These are phyloP conservation scores for Lithosia quadra DNA, from an alignment of 2,888 invertebrate genomes.

Conservation along the genomic window DNA sequence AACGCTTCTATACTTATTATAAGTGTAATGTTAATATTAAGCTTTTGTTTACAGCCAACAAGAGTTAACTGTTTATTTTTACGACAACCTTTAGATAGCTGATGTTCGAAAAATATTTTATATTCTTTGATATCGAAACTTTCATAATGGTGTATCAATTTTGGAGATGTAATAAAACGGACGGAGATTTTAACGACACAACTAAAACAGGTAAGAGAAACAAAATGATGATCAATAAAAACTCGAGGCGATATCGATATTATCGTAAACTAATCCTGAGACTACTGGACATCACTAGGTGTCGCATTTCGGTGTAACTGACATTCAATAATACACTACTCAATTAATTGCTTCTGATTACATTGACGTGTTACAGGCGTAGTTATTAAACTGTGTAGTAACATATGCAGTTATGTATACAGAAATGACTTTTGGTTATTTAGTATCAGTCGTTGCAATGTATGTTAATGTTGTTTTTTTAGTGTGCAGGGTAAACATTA, in stretches of 20 bases:
- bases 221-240: conserved; percentile 52
- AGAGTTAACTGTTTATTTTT: conserved; percentile 30
- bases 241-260: conserved; percentile 42
- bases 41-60: conserved; percentile 25
- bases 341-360: conserved; percentile 9
- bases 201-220: conserved; percentile 48
- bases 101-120: conserved; percentile 38
- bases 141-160: conserved; percentile 24
- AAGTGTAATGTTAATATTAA: conserved; percentile 23
- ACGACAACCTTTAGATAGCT: conserved; percentile 34
- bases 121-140: conserved; percentile 41
- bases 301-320: conserved; percentile 37
- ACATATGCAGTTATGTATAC: conserved; percentile 27
- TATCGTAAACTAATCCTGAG: conserved; percentile 45
- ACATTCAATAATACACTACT: conserved; percentile 15
- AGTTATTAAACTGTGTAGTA: neutral
- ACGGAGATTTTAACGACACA: conserved; percentile 44
- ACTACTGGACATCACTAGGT: conserved; percentile 56
- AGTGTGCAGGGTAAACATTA: conserved; percentile 53
- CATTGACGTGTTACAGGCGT: conserved; percentile 27
- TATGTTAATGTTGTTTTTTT: conserved; percentile 42
- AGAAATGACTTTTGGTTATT: conserved; percentile 25
- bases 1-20: neutral
- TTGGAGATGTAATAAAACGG: conserved; percentile 38
- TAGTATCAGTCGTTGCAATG: conserved; percentile 19